Base-by-base conservation (phyloP, 92 coral and sea anemone species). In the Actinernus sp. region DNA sequence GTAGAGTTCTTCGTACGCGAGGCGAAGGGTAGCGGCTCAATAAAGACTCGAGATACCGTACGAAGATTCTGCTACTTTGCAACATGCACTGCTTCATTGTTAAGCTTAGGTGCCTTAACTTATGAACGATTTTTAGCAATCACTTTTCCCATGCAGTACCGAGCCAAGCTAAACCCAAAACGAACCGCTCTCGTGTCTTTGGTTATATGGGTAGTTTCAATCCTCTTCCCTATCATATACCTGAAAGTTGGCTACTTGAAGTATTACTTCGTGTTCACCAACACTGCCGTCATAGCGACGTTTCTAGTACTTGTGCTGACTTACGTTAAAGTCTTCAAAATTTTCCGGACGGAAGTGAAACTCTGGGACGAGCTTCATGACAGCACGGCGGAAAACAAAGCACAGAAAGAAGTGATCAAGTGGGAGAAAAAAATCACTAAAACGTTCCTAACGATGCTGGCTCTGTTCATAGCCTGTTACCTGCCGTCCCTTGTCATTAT, bases 51-150 rank as follows among this genome's bases (percentile, higher is more conserved):
- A 13, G 74, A 55, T 13, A 74, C 55, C 43, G 28, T 28, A n/a
- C 5, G 91, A 23, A 90, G 86, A 26, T 50, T 95, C 58, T 51
- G 81, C 2, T 90, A 78, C 64, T 95, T 91, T 63, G 64, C 84
- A 29, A 62, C 95, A 0, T 71, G 90, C 45, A 83, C 95, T 12
- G 97, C 95, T 37, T 91, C 97, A 2, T 81, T 95, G 10, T 64
- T 95, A 23, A 95, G 99, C 27, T 83, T 95, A 1, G 89, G 95
- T 18, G 86, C 99, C 14, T 78, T 95, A 32, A 89, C 97, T 8
- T 36, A 88, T 19, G 99, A 95, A 48, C 69, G 99, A 24, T 95
- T 75, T 58, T 70, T 88, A 26, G 99, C 95, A 0, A 87, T 95
- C 49, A 73, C 88, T 4, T 68, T 79, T 29, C 99, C 99, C 0